Conservation (phyloP, 1,140 invertebrate genomes). For the Hylaeus anthracinus region DNA sequence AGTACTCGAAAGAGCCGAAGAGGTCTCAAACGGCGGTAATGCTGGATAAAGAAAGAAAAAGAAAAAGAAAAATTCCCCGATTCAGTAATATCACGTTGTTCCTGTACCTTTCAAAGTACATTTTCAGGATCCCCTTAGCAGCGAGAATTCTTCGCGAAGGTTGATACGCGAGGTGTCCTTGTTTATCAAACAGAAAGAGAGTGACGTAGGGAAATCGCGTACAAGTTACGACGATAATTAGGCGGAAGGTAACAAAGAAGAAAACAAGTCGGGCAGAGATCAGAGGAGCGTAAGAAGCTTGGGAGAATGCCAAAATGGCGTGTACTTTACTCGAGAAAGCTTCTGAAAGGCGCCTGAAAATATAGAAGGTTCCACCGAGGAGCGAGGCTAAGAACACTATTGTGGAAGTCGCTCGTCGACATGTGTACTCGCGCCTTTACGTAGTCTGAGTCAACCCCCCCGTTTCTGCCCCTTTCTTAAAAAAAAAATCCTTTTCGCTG, state of each 20-base stretch:
- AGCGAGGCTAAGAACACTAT: slow-evolving; percentile 34
- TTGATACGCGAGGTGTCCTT: background rate
- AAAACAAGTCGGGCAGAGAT: slow-evolving; percentile 22
- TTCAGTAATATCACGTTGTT: background rate
- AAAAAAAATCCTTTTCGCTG: slow-evolving; percentile 40
- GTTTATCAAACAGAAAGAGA: slow-evolving; percentile 11
- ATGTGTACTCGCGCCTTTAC: slow-evolving; percentile 51
- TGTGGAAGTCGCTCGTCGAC: slow-evolving; percentile 32
- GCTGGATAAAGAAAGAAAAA: background rate
- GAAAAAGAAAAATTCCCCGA: background rate
- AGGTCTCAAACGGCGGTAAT: background rate
- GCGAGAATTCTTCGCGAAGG: background rate
- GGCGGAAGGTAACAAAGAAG: slow-evolving; percentile 33
- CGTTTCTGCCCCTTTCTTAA: slow-evolving; percentile 23
- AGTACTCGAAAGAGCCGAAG: background rate
- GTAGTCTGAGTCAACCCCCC: slow-evolving; percentile 23
- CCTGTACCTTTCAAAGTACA: background rate
- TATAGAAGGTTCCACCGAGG: slow-evolving; percentile 21
- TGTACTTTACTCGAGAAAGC: slow-evolving; percentile 39
- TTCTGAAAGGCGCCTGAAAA: slow-evolving; percentile 43
- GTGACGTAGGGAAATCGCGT: slow-evolving; percentile 29
- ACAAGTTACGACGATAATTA: slow-evolving; percentile 51
- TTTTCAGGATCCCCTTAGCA: background rate
- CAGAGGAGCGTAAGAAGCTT: slow-evolving; percentile 31
- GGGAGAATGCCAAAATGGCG: slow-evolving; percentile 37